Conservation (phyloP, 2,888 invertebrate genomes). For the Notodonta dromedarius region DNA sequence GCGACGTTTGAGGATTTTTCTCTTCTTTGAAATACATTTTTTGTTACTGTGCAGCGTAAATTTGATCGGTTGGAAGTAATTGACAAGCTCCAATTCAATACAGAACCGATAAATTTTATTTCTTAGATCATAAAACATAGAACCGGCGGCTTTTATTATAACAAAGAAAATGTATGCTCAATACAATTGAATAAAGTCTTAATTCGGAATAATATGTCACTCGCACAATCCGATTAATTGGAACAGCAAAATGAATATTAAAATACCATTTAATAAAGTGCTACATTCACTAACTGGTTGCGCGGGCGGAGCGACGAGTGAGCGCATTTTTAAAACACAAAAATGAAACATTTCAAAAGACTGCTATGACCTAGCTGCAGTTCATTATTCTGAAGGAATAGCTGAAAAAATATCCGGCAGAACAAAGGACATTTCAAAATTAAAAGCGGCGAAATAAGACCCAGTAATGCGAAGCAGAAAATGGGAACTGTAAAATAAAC, state of each 20-base stretch:
- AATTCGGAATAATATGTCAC: not conserved
- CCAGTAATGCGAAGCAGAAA: conserved; percentile 17
- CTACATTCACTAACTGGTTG: conserved; percentile 48
- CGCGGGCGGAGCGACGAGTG: conserved; percentile 35
- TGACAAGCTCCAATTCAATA: not conserved
- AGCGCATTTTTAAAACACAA: conserved; percentile 41
- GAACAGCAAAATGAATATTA: conserved; percentile 18
- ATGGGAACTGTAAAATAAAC: conserved; percentile 5
- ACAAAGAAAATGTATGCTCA: not conserved
- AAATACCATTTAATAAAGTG: conserved; percentile 35
- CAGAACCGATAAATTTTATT: not conserved
- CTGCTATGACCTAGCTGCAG: conserved; percentile 46
- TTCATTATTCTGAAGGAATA: conserved; percentile 63
- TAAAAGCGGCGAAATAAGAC: conserved; percentile 42
- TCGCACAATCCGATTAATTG: conserved; percentile 11
- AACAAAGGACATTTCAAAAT: conserved; percentile 61
- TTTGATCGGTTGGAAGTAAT: not conserved
- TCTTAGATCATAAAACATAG: no score
- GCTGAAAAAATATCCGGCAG: conserved; percentile 39
- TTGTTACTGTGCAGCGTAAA: not conserved
- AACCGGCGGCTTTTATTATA: not conserved
- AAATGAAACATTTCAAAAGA: conserved; percentile 57
- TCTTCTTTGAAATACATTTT: conserved; percentile 6
- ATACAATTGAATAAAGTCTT: no score
- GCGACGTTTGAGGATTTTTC: conserved; percentile 8